Conservation (phyloP, 2,113 vertebrate genomes). For the Telmatochromis sp. region DNA sequence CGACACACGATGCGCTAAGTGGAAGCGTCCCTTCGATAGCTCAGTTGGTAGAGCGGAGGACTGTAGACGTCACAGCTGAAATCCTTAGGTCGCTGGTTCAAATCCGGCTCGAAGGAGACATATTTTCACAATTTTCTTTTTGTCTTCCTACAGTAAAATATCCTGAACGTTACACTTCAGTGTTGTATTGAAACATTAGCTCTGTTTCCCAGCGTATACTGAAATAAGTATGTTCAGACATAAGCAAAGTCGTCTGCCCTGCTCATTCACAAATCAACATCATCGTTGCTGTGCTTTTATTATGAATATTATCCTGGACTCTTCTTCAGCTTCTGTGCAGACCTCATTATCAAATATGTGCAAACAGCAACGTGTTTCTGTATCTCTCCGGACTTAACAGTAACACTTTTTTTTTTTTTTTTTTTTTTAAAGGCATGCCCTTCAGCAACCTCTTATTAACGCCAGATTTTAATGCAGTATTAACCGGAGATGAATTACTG, state of each 20-base stretch:
- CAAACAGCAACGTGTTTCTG: background rate
- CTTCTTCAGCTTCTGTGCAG: background rate
- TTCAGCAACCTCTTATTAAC: background rate
- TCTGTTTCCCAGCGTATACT: background rate
- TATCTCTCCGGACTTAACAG: background rate
- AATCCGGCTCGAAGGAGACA: background rate
- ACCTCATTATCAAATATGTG: background rate
- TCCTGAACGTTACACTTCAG: background rate
- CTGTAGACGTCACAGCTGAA: background rate
- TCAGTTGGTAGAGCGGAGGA: background rate
- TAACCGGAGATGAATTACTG: background rate
- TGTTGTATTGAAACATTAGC: background rate
- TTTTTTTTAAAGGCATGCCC: background rate
- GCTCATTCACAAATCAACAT: background rate
- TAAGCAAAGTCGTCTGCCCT: background rate
- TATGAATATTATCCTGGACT: background rate
- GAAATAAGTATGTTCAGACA: background rate
- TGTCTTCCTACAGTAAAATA: background rate
- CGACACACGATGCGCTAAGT: fast-evolving
- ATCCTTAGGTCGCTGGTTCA: background rate
- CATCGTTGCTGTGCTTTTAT: background rate
- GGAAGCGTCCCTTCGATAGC: background rate
- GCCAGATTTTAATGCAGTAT: background rate
- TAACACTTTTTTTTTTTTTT: background rate
- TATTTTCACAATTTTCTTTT: background rate